phyloP scores from a whole-genome alignment of 2,797 vertebrate species.

The Rhinella marina region DNA sequence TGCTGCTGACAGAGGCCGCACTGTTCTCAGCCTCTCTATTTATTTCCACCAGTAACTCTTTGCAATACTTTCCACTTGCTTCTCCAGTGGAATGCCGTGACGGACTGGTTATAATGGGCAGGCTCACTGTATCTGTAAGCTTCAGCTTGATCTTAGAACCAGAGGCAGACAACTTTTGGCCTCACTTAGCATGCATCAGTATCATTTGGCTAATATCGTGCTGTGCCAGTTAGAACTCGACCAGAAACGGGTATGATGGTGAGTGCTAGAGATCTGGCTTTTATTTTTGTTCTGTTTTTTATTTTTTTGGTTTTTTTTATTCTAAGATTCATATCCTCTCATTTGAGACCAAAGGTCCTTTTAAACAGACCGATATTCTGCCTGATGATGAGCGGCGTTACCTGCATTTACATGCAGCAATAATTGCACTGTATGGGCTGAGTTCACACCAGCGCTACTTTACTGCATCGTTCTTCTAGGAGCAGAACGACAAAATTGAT shows the following conservation, averaged over 20 bases:
- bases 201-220: background rate
- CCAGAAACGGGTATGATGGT: background rate
- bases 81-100: background rate
- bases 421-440: too few species aligned
- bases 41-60: conserved; percentile 36
- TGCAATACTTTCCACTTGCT: conserved; percentile 13
- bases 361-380: too few species aligned
- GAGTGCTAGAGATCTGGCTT: background rate
- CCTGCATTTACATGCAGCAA: too few species aligned
- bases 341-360: too few species aligned
- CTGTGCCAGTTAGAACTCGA: background rate
- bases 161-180: background rate
- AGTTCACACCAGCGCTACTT: too few species aligned
- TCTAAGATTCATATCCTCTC: too few species aligned
- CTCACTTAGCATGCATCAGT: background rate
- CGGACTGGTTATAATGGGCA: background rate
- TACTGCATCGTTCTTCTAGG: too few species aligned
- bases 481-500: too few species aligned
- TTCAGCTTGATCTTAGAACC: background rate
- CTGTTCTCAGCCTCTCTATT: conserved; percentile 40
- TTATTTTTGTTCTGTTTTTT: too few species aligned
- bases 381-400: too few species aligned
- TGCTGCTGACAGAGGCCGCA: background rate
- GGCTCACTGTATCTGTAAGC: background rate
- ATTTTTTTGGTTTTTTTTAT: too few species aligned